Evolutionary conservation across 2,888 invertebrate genomes (phyloP), one percentile per base, ranked within the genome.

Genomic region (Tinea trinotella): DNA sequence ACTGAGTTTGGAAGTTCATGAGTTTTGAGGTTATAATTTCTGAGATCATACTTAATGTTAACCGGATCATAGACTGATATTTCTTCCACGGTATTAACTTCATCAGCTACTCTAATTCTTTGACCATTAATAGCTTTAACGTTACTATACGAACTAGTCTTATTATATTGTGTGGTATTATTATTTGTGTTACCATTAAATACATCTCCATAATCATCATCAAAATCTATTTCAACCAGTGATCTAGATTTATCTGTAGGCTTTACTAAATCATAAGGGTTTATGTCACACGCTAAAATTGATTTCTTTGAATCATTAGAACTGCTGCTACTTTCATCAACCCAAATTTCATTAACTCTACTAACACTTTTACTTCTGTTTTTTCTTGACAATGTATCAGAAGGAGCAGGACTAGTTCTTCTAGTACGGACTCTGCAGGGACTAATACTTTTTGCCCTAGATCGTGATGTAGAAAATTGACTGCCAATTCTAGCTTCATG

Each of bases 251-350:
- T 68, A n/a, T 72, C 67, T 46, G 55, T 56, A 58, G 81, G 81
- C 71, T 92, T 90, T 63, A 94, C 90, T 67, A 95, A 85, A 60
- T 93, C 92, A 69, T 95, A 95, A 2, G 95, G 94, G 74, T 94
- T 95, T 36, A 95, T 92, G 70, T 93, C 90, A 78, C 94, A 95
- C 63, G 93, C 92, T 40, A 95, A 79, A 59, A 95, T 95, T 13
- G 94, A 94, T 60, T 89, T 91, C 46, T 91, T 84, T 36, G 74
- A 66, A 20, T 80, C 78, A 59, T 62, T 71, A 50, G 63, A 59
- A 55, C 63, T 72, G 24, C 57, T 58, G 61, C 58, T 56, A 72
- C 79, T 62, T 36, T 87, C 82, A 59, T 81, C 80, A 56, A 81
- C 73, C 76, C 86, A 86, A 55, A 81, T 62, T 61, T 88, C 84